A percentile compares a stretch with the other conserved stretches of the same genome.
phyloP scores from a whole-genome alignment of 2,888 invertebrate species.

The Uropetala carovei region DNA sequence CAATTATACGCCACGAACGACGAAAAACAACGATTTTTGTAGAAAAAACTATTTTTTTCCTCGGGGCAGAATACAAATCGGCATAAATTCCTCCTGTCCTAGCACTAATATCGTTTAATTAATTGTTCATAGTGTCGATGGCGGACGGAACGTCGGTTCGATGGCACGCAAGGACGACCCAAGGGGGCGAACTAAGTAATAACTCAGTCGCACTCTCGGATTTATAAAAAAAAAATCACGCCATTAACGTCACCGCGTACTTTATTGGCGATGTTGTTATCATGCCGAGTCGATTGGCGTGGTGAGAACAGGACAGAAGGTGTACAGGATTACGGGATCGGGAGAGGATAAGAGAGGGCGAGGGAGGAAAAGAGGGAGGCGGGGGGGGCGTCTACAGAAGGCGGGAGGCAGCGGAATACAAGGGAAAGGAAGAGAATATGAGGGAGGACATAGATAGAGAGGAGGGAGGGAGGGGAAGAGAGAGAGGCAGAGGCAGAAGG shows the following conservation, averaged over 20 bases:
- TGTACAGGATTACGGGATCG: slow-evolving; percentile 2
- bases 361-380: too few relatives aligned
- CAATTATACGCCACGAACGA: too few relatives aligned
- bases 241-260: slow-evolving; percentile 56
- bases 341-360: neutral
- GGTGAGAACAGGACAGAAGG: neutral
- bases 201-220: neutral
- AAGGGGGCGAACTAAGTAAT: neutral
- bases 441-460: neutral
- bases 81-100: neutral
- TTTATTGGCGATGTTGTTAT: slow-evolving; percentile 62
- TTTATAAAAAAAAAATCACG: slow-evolving; percentile 31
- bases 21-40: too few relatives aligned
- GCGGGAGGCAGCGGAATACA: neutral
- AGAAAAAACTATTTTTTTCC: neutral
- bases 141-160: neutral
- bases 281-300: slow-evolving; percentile 29
- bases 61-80: neutral
- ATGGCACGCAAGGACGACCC: slow-evolving; percentile 8
- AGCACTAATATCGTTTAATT: neutral
- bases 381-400: neutral
- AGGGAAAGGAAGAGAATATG: neutral
- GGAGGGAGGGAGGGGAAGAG: neutral
- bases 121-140: slow-evolving; percentile 1
- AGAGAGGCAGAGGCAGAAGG: slow-evolving; percentile 1